Evolutionary conservation across 2,113 vertebrate genomes (phyloP).

Genomic region (Ia io): DNA sequence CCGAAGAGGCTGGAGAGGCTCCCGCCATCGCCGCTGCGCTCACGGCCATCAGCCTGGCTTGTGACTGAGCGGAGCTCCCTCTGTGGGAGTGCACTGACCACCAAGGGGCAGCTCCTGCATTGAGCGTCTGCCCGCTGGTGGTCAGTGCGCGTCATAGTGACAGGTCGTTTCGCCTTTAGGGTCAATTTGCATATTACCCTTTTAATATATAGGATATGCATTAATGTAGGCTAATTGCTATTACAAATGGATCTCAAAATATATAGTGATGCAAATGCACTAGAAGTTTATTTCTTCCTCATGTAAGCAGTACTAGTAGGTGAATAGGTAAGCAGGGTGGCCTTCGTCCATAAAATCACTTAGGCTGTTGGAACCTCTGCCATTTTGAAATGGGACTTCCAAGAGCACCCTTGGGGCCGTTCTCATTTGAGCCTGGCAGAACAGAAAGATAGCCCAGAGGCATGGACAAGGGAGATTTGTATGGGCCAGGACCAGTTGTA

Average conservation of each 20-base stretch:
- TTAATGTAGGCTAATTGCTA: neutral
- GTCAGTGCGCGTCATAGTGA: no score
- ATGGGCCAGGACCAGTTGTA: neutral
- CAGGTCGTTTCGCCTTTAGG: no score
- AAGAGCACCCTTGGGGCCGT: neutral
- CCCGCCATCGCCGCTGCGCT: no score
- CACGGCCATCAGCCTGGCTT: no score
- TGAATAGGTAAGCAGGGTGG: neutral
- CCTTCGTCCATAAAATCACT: neutral
- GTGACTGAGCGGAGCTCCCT: no score
- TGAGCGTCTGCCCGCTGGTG: no score
- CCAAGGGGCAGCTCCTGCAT: no score
- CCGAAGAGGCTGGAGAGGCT: no score
- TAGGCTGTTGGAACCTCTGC: neutral
- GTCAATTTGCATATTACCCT: no score
- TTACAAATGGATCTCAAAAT: neutral
- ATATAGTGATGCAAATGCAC: neutral
- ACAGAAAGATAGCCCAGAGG: neutral
- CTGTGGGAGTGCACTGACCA: no score
- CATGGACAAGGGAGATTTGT: neutral
- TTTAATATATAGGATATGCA: neutral
- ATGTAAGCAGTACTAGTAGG: neutral
- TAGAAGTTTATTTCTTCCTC: neutral
- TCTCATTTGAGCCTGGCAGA: neutral
- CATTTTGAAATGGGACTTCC: neutral